Percentiles rank a stretch among this genome's conserved stretches.
Conservation (phyloP, 2,113 vertebrate genomes). For the Phodopus roborovskii region DNA sequence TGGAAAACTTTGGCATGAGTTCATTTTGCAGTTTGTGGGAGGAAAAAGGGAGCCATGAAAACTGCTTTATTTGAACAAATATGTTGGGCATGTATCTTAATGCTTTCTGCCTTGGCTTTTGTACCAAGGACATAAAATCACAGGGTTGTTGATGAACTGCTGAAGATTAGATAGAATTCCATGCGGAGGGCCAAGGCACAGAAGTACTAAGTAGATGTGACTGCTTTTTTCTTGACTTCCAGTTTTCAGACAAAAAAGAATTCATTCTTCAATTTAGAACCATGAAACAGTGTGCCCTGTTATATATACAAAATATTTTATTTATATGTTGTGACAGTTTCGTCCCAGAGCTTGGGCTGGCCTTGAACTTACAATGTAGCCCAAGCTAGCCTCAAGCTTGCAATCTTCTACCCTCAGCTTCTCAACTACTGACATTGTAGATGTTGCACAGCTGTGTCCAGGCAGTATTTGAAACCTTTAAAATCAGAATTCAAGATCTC, state of each 20-base stretch:
- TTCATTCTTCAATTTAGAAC: not conserved
- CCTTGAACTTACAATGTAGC: not conserved
- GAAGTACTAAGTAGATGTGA: not conserved
- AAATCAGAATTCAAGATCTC: not conserved
- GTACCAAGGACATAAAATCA: not conserved
- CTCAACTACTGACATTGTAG: not conserved
- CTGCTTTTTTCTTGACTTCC: constrained; percentile 11
- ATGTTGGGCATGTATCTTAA: not conserved
- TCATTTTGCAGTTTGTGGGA: not conserved
- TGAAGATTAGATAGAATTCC: not conserved
- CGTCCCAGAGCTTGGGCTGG: not conserved
- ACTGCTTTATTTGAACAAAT: not conserved
- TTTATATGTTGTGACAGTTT: not conserved
- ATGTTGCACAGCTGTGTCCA: not conserved
- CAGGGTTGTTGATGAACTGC: not conserved
- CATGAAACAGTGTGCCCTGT: not conserved
- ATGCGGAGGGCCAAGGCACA: not conserved
- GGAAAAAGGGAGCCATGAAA: not conserved
- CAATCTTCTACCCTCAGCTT: not conserved
- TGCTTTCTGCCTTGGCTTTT: not conserved
- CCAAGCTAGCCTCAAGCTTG: not conserved
- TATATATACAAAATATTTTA: not conserved
- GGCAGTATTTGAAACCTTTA: not conserved
- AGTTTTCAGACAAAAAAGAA: not conserved
- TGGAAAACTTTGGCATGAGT: not conserved